Conservation (phyloP, 2,888 invertebrate species). For the Sesamia inferens region DNA sequence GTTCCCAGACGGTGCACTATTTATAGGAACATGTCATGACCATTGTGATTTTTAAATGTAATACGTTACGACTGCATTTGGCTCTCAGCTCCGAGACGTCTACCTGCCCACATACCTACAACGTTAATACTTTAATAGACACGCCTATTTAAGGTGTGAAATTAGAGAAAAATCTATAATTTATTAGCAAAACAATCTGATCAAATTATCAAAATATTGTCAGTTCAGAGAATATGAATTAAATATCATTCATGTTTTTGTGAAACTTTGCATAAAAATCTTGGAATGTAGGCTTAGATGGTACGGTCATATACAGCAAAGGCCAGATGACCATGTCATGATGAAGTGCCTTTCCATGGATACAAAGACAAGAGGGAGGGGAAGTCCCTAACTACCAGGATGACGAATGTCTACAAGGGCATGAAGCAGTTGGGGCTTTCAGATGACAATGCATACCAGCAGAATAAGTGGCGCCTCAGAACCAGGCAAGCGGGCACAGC, state of each 20-base stretch:
- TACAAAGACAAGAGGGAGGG: too few relatives aligned
- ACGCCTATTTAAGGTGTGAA: constrained; percentile 2
- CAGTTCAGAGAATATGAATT: neutral
- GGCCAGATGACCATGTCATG: too few relatives aligned
- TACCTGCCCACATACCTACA: constrained; percentile 25
- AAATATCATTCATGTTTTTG: neutral
- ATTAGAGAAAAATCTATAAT: neutral
- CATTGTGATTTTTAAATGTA: constrained; percentile 60
- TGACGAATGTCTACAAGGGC: too few relatives aligned
- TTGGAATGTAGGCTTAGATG: too few relatives aligned
- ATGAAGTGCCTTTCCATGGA: too few relatives aligned
- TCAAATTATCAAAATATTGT: neutral
- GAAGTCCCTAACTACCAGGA: too few relatives aligned
- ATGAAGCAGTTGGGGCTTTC: too few relatives aligned
- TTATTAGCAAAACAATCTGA: neutral
- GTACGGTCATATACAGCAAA: too few relatives aligned
- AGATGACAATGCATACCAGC: too few relatives aligned
- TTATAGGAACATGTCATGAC: constrained; percentile 60
- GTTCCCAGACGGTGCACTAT: constrained; percentile 49
- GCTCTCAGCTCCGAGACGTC: constrained; percentile 39
- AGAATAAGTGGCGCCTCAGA: too few relatives aligned
- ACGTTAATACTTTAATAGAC: constrained; percentile 12
- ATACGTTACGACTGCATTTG: constrained; percentile 55
- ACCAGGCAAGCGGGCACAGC: too few relatives aligned
- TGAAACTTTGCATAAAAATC: too few relatives aligned